These are phyloP conservation scores for Athripsodes cinereus DNA, from an alignment of 2,888 invertebrate genomes.

Conservation along the genomic window DNA sequence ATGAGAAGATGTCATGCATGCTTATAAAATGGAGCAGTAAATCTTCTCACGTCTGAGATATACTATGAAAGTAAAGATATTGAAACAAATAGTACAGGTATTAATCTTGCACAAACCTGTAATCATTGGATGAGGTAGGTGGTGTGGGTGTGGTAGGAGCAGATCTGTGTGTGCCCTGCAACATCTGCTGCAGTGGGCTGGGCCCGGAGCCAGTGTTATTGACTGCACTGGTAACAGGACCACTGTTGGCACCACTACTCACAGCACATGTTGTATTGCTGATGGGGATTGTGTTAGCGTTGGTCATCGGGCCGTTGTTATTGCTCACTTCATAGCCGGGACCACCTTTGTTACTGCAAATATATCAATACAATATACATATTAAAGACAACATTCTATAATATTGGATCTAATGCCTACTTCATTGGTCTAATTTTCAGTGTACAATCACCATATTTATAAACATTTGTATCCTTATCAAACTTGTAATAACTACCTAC, in stretches of 20 bases:
- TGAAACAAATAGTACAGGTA: too few species aligned
- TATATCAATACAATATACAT: background rate
- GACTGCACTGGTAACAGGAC: conserved; percentile 24
- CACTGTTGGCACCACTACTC: conserved; percentile 25
- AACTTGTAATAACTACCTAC: background rate
- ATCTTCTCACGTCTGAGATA: too few species aligned
- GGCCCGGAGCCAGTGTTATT: conserved; percentile 22
- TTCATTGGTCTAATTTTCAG: too few species aligned
- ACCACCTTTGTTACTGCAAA: conserved; percentile 21
- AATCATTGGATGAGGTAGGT: conserved; percentile 31
- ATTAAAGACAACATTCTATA: too few species aligned
- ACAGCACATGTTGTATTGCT: background rate
- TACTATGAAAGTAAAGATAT: too few species aligned
- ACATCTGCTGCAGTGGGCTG: conserved; percentile 47
- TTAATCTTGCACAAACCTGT: too few species aligned
- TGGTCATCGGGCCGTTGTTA: conserved; percentile 9
- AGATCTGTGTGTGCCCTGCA: conserved; percentile 38
- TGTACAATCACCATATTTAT: background rate
- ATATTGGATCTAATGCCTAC: too few species aligned
- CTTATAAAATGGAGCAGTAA: too few species aligned
- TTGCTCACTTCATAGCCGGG: conserved; percentile 19
- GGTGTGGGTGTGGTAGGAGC: conserved; percentile 39
- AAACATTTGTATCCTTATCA: too few species aligned
- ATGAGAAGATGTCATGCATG: too few species aligned
- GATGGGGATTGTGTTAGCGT: conserved; percentile 11